Percentiles rank a stretch among this genome's conserved stretches.
phyloP scores from a whole-genome alignment of 2,797 vertebrate species.

The Malurus leucopterus region DNA sequence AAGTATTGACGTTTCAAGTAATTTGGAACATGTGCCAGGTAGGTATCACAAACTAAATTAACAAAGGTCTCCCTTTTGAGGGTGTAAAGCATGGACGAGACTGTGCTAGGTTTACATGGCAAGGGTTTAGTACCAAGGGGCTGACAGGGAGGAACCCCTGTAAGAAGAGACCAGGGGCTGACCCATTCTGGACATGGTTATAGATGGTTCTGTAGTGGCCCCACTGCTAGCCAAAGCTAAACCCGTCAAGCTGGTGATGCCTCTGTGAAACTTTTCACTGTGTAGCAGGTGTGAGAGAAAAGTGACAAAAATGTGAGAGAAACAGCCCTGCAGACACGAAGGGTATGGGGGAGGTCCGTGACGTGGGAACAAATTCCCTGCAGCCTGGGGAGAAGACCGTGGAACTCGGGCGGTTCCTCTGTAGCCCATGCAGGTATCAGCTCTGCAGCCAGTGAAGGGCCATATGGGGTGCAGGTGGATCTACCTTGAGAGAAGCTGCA shows the following conservation, averaged over 20 bases:
- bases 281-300: background rate
- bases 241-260: background rate
- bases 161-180: background rate
- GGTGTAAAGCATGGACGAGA: background rate
- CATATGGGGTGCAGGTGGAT: background rate
- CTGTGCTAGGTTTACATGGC: background rate
- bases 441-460: background rate
- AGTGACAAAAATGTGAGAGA: background rate
- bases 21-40: background rate
- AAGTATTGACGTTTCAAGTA: background rate
- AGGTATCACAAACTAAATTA: background rate
- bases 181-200: background rate
- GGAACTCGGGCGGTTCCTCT: background rate
- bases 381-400: background rate
- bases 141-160: background rate
- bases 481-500: fast-evolving
- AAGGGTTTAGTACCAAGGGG: background rate
- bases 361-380: background rate
- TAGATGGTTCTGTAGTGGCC: background rate
- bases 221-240: background rate
- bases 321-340: background rate
- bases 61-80: background rate
- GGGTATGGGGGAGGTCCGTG: background rate
- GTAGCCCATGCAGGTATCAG: background rate
- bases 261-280: background rate